Evolutionary conservation across 2,797 vertebrate genomes (phyloP).

Genomic region (Bradypus variegatus): DNA sequence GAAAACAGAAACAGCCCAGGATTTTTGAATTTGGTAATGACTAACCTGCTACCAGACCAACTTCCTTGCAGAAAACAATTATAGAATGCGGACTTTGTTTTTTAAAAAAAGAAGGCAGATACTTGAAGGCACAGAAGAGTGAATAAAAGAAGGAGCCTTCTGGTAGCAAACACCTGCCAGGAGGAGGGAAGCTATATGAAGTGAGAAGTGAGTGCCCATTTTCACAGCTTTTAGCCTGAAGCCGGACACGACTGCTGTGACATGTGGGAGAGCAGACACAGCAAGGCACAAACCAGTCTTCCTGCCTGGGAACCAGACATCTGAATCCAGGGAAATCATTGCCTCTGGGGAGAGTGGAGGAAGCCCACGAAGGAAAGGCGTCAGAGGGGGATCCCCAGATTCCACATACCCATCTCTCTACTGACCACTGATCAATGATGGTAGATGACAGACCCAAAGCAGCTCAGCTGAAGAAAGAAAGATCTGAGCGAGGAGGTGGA

Average conservation of each 20-base stretch:
- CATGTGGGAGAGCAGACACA: too few species aligned
- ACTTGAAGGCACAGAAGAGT: background rate
- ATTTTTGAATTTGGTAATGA: background rate
- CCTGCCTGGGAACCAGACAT: background rate
- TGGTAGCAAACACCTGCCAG: background rate
- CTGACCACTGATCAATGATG: too few species aligned
- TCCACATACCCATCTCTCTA: background rate
- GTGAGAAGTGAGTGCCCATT: background rate
- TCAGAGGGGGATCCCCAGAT: background rate
- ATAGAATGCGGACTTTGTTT: background rate
- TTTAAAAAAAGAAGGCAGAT: background rate
- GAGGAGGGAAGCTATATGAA: background rate
- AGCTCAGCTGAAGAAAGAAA: background rate
- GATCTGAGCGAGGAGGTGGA: background rate
- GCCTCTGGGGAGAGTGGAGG: background rate
- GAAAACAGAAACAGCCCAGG: background rate
- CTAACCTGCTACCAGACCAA: background rate
- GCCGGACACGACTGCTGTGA: too few species aligned
- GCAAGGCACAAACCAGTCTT: background rate
- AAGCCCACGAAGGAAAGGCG: background rate
- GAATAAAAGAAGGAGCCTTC: background rate
- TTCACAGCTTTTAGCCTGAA: background rate
- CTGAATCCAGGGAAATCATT: background rate
- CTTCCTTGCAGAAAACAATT: background rate
- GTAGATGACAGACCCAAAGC: background rate